phyloP scores from a whole-genome alignment of 2,113 vertebrate genomes.

The Spheniscus mendiculus region DNA sequence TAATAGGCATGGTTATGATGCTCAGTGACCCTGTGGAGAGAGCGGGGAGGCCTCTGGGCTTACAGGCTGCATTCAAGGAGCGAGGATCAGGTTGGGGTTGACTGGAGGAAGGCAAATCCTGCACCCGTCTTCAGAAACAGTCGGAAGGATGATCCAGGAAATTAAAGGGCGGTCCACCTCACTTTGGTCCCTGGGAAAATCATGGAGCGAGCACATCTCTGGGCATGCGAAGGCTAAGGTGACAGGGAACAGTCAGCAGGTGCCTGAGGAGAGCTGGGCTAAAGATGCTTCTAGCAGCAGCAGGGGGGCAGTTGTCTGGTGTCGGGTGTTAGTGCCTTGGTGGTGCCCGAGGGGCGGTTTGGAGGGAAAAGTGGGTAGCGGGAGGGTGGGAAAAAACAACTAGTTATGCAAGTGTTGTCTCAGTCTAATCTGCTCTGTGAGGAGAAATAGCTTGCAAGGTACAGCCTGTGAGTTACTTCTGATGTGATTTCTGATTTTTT shows the following conservation, averaged over 20 bases:
- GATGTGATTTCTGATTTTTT: background rate
- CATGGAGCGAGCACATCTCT: accelerated
- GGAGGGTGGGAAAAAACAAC: accelerated
- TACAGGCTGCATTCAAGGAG: background rate
- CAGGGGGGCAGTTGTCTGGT: background rate
- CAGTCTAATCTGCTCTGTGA: background rate
- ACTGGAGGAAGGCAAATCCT: accelerated
- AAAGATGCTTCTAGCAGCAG: background rate
- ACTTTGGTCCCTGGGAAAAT: accelerated
- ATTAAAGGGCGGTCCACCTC: accelerated
- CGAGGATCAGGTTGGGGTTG: accelerated
- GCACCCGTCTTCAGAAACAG: accelerated
- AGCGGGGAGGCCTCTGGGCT: background rate
- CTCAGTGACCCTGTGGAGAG: background rate
- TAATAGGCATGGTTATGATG: accelerated
- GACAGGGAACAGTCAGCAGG: accelerated
- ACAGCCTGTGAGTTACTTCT: background rate
- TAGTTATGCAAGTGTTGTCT: background rate
- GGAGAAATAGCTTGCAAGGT: background rate
- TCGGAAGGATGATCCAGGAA: accelerated
- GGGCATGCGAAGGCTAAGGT: accelerated
- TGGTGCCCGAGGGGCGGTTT: accelerated
- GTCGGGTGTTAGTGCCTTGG: background rate
- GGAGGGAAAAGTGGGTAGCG: accelerated
- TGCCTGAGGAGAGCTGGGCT: background rate